A percentile compares a stretch with the other conserved stretches of the same genome.
These are phyloP conservation scores for Actinemys pallida DNA, from an alignment of 2,113 vertebrate species.

Conservation along the genomic window DNA sequence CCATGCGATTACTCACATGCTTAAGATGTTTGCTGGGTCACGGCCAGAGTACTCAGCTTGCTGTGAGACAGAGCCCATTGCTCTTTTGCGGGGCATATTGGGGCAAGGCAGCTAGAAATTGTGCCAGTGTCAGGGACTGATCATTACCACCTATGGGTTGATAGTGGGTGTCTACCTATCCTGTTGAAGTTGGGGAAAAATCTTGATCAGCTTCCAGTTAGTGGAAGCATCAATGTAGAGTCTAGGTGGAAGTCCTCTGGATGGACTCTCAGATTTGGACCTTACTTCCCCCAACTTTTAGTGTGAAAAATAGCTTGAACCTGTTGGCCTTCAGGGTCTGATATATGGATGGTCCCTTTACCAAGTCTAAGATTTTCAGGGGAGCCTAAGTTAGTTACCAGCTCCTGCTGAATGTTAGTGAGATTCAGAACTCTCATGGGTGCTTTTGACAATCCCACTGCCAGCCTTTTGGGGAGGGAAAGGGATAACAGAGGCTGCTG, in stretches of 20 bases:
- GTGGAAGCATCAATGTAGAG: not conserved
- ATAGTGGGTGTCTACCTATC: not conserved
- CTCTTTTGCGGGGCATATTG: not conserved
- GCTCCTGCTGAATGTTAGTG: not conserved
- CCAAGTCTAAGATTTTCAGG: not conserved
- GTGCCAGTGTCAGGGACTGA: not conserved
- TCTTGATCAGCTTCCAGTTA: not conserved
- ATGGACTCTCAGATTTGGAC: not conserved
- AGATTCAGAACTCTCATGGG: not conserved
- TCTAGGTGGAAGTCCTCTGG: not conserved
- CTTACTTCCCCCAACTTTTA: not conserved
- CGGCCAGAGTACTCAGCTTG: too few species aligned
- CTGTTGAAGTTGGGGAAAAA: not conserved
- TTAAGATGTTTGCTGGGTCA: not conserved
- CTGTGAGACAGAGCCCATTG: not conserved
- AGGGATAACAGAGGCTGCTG: not conserved
- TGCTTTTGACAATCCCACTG: not conserved
- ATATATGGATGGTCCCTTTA: not conserved
- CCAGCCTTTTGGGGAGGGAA: not conserved
- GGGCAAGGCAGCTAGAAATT: not conserved
- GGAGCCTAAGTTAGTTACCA: not conserved
- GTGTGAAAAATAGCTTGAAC: not conserved
- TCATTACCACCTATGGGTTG: fast-evolving
- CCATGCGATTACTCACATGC: not conserved
- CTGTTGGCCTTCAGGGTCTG: not conserved